Conservation (phyloP, 2,797 vertebrate genomes). For the Epinephelus malabaricus region DNA sequence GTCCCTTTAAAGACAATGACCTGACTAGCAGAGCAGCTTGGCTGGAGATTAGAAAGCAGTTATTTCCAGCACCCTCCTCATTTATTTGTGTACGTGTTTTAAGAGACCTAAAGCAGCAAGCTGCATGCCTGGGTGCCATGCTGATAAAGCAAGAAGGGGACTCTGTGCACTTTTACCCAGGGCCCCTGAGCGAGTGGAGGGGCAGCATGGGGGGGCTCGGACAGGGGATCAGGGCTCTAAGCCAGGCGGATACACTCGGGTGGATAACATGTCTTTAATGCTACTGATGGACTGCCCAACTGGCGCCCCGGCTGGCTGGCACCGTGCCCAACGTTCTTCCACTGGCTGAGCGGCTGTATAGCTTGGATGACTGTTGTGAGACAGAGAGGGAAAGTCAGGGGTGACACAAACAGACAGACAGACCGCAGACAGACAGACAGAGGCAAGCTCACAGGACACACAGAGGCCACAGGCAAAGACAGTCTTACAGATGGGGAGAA, state of each 20-base stretch:
- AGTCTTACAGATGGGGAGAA: slow-evolving; percentile 37
- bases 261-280: slow-evolving; percentile 81
- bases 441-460: slow-evolving; percentile 4
- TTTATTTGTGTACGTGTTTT: slow-evolving; percentile 79
- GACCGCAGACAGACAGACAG: neutral
- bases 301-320: slow-evolving; percentile 79
- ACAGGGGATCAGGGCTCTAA: slow-evolving; percentile 74
- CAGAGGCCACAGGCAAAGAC: slow-evolving; percentile 39
- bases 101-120: slow-evolving; percentile 68
- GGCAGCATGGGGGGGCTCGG: slow-evolving; percentile 50
- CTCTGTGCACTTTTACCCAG: slow-evolving; percentile 58
- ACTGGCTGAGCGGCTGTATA: slow-evolving; percentile 64
- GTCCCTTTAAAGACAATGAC: slow-evolving; percentile 79
- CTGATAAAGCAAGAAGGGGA: slow-evolving; percentile 77
- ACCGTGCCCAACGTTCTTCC: slow-evolving; percentile 64
- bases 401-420: slow-evolving; percentile 40
- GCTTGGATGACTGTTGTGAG: slow-evolving; percentile 59
- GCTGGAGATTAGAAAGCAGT: slow-evolving; percentile 75
- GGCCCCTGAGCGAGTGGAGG: slow-evolving; percentile 54
- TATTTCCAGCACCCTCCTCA: slow-evolving; percentile 77
- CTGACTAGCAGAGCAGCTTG: slow-evolving; percentile 69
- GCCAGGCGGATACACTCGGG: slow-evolving; percentile 74
- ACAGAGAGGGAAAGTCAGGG: slow-evolving; percentile 61
- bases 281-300: slow-evolving; percentile 78
- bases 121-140: slow-evolving; percentile 66